Evolutionary conservation across 2,797 vertebrate genomes (phyloP), one percentile per base, ranked within the genome.

Genomic region (Acrossocheilus fasciatus): DNA sequence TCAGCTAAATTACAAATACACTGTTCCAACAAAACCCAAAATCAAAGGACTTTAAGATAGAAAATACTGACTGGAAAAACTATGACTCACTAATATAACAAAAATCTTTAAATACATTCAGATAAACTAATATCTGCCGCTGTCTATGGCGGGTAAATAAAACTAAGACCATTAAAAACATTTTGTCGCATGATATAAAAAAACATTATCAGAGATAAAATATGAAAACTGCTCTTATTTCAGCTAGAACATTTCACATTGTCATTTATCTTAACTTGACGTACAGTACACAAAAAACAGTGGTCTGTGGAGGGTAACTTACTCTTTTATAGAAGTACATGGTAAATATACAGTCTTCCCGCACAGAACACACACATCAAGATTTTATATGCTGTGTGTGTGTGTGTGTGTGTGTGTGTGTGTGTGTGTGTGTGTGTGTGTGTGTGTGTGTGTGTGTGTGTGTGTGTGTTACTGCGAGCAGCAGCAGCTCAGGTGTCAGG

Each of bases 401-500:
- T 34, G 41, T 41, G 39, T 66, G 80, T 66, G 26, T 20, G 47
- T 75, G 45, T 75, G 72, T 45, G 39, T 23, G 23, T 30, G n/a
- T 34, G 50, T 54, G 79, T 64, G n/a, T 64, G 41, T 41, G 39
- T 66, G 80, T 66, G 26, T 43, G 15, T 30, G 0, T n/a, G 50
- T 23, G 45, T 34, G 41, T 41, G 39, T 66, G 80, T 66, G 26
- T 20, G 47, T 75, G 45, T 75, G 72, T 45, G 39, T 23, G 23
- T 30, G n/a, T 34, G 50, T 54, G 79, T 64, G n/a, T 64, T 26
- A n/a, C 54, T 59, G 20, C 2, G 18, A 59, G 20, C 12, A 68
- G 12, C 75, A 69, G 83, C 83, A 77, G 82, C 45, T 77, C 64
- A 59, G 45, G 83, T 85, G 75, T 59, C 23, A 36, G 64, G 64